These are phyloP conservation scores for Palloptera scutellata DNA, from an alignment of 2,888 invertebrate genomes.

Conservation along the genomic window DNA sequence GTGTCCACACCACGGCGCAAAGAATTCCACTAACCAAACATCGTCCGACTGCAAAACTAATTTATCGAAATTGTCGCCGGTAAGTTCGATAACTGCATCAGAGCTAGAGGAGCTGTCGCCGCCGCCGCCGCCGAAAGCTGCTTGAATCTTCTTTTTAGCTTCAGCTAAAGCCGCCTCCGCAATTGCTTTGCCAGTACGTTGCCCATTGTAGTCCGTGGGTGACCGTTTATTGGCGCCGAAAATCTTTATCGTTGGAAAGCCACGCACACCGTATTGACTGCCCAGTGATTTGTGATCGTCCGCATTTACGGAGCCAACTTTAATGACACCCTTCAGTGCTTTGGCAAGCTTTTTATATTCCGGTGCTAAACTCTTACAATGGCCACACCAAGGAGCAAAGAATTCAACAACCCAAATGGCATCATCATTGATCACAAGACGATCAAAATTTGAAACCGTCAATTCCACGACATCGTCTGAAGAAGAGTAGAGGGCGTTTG, in stretches of 20 bases:
- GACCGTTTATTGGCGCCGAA: slow-evolving; percentile 85
- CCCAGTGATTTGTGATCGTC: slow-evolving; percentile 87
- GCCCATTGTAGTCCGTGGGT: slow-evolving; percentile 85
- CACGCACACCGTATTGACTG: slow-evolving; percentile 81
- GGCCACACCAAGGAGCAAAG: slow-evolving; percentile 93
- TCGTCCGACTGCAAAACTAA: slow-evolving; percentile 91
- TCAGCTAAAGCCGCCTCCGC: slow-evolving; percentile 86
- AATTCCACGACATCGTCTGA: slow-evolving; percentile 83
- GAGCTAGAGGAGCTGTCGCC: slow-evolving; percentile 36
- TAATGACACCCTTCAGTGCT: slow-evolving; percentile 92
- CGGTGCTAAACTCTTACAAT: slow-evolving; percentile 87
- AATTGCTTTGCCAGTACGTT: slow-evolving; percentile 84
- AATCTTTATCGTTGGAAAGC: slow-evolving; percentile 96
- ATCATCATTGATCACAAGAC: slow-evolving; percentile 81
- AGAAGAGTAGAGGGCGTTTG: slow-evolving; percentile 70
- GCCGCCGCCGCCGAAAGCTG: slow-evolving; percentile 68
- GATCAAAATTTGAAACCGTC: slow-evolving; percentile 87
- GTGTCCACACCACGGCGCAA: slow-evolving; percentile 96
- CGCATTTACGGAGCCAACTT: slow-evolving; percentile 93
- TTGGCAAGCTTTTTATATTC: slow-evolving; percentile 94
- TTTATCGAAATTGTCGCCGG: slow-evolving; percentile 95
- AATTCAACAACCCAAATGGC: slow-evolving; percentile 92
- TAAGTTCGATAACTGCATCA: slow-evolving; percentile 83
- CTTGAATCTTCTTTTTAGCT: slow-evolving; percentile 76
- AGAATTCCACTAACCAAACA: slow-evolving; percentile 98